Conservation (phyloP, 2,888 invertebrate species). For the Dorcus hopei region DNA sequence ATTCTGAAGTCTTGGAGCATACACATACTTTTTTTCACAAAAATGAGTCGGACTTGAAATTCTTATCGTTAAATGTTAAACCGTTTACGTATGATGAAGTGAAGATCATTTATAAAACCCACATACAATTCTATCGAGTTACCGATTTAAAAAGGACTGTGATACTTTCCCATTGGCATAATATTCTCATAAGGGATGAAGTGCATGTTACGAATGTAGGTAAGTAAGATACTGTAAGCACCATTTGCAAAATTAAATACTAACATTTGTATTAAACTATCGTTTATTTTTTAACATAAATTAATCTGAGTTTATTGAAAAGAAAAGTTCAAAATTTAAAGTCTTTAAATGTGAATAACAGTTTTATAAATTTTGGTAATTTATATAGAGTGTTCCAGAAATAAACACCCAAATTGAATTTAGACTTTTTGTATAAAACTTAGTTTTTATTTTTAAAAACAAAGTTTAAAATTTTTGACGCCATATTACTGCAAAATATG, state of each 20-base stretch:
- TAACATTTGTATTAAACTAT: neutral
- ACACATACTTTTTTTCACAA: neutral
- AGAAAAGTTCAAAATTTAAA: neutral
- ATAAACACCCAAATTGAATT: too few species aligned
- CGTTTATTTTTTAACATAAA: neutral
- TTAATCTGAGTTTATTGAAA: neutral
- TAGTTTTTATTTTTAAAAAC: too few species aligned
- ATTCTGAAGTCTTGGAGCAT: conserved; percentile 4
- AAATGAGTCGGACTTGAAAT: conserved; percentile 5
- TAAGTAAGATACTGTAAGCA: conserved; percentile 1
- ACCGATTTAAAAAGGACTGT: conserved; percentile 27
- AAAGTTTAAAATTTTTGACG: too few species aligned
- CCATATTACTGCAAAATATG: too few species aligned
- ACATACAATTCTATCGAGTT: conserved; percentile 23
- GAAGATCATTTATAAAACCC: conserved; percentile 21
- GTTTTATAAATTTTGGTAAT: too few species aligned
- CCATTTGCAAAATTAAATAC: neutral
- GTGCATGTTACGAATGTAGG: conserved; percentile 26
- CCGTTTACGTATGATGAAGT: conserved; percentile 12
- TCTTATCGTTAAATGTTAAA: conserved; percentile 4
- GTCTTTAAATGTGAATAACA: neutral
- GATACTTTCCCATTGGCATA: conserved; percentile 33
- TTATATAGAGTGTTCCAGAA: too few species aligned
- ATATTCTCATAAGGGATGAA: conserved; percentile 28
- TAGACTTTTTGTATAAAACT: too few species aligned